Conservation (phyloP, 2,797 vertebrate species). For the Fratercula arctica region DNA sequence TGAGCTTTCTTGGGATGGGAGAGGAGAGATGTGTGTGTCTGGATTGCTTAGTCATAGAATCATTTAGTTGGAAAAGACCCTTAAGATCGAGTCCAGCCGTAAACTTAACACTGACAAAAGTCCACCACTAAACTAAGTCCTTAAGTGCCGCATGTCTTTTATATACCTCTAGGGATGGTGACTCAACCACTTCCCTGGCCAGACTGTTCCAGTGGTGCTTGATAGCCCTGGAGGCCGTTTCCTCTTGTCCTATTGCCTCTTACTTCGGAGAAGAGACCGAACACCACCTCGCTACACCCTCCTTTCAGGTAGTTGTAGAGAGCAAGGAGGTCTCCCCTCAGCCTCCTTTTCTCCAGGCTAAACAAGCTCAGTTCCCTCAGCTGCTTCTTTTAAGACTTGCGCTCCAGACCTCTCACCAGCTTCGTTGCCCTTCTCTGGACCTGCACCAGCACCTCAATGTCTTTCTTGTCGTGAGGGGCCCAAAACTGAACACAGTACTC, state of each 20-base stretch:
- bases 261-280: background rate
- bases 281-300: background rate
- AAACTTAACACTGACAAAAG: background rate
- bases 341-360: background rate
- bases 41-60: background rate
- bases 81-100: background rate
- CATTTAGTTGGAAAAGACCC: background rate
- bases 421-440: background rate
- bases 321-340: background rate
- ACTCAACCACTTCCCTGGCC: background rate
- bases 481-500: background rate
- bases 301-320: background rate
- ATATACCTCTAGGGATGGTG: background rate
- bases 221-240: background rate
- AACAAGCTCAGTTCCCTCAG: background rate
- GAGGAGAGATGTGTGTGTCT: background rate
- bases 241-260: accelerated
- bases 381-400: background rate
- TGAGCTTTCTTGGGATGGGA: background rate
- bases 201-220: background rate
- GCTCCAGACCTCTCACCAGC: background rate
- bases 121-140: background rate
- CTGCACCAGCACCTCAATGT: background rate
- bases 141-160: background rate
- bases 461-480: background rate